Base-by-base conservation (phyloP, 2,113 vertebrate genomes). In the Noturus placidus region DNA sequence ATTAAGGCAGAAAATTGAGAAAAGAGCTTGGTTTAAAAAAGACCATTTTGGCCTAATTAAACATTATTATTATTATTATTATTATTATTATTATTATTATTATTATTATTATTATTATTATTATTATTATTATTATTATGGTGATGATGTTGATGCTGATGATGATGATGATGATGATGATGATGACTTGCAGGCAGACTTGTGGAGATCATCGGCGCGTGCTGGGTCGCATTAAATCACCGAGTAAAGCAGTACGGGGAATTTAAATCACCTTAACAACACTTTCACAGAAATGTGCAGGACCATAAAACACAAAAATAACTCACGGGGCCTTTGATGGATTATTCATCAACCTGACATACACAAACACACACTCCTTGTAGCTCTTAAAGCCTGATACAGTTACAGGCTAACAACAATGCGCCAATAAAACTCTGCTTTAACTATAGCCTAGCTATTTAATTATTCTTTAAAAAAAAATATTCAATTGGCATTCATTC, bases 251-350 rank as follows among this genome's bases (percentile, higher is more conserved):
- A 84, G 67, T 25, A 57, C 52, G 5, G 52, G 83, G 83, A 84
- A 52, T 84, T 84, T 84, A 84, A 69, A 84, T 84, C 83, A 84
- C 67, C 42, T 84, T 70, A 52, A 83, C 61, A 19, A 19, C 82
- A 33, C 82, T 70, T 69, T 70, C 42, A 83, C 27, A 67, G 10
- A n/a, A 56, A 70, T 33, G 63, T 35, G 46, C 46, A 56, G 82
- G 82, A 30, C 61, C 82, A 83, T 83, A 83, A 70, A 70, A 69
- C 63, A 84, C 54, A 52, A 69, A 52, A 84, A 83, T 69, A 84
- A 52, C 42, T 27, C 82, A 84, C 13, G 27, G 27, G 50, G 46
- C 46, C n/a, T 84, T 67, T 54, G 65, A 69, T 84, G 46, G 50
- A 25, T 10, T 30, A 38, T 72, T 56, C n/a, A 72, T 84, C 65